Base-by-base conservation (phyloP, 64 coral and sea anemone species). In the Stichodactyla mertensii region DNA sequence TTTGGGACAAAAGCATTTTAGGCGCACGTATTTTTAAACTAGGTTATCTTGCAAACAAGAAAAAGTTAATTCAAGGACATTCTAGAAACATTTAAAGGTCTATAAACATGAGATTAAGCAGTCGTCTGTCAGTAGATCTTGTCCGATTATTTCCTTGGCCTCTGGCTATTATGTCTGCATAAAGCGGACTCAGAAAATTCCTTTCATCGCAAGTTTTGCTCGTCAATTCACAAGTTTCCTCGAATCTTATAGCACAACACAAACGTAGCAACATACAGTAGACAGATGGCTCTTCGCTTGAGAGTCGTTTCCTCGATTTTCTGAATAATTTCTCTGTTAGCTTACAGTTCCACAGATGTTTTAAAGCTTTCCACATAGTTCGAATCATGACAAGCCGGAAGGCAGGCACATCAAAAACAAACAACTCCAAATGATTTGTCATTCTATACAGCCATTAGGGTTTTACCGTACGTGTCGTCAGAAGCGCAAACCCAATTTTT, bases 291-390 rank as follows among this genome's bases (percentile, higher is more conserved):
- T 74, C 69, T 74, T 12, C 27, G 69, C 69, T 23, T 23, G 69
- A 74, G 26, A 74, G 7, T 9, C 24, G 10, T 31, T 20, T 69
- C 69, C 69, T 74, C 69, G 69, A 26, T 19, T 74, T 74, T 74
- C 19, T 24, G 5, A 69, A 24, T 20, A 16, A 61, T 61, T 61
- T 0, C 18, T 66, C 62, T 66, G 6, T 66, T 7, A n/a, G 9
- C 22, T 66, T 66, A 27, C 10, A 74, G 69, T 74, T 7, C 7
- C 69, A 74, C 69, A 74, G 69, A 74, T 74, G 69, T 74, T 74
- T 74, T 74, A 74, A 74, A 74, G 69, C 22, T 74, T 74, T 74
- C 12, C 69, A 74, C 69, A 23, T 74, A 74, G 22, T 74, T 31
- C 7, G 12, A 74, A 31, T 66, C 69, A 19, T 2, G 36, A 45